phyloP scores from a whole-genome alignment of 2,888 invertebrate genomes.

The Sinhomidia bicolor region DNA sequence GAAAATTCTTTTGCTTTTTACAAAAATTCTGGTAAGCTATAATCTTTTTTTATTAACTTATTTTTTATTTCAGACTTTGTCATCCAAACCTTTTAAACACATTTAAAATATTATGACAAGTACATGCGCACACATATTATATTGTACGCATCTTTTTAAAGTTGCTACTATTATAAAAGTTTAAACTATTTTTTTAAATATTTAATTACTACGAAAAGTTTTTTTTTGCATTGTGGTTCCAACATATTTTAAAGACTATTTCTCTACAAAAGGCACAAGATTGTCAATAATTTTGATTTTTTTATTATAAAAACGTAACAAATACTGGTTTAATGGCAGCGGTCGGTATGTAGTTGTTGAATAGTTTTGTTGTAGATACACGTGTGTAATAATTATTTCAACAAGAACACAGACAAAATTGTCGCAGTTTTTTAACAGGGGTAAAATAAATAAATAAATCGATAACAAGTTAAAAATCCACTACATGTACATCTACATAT shows the following conservation, averaged over 20 bases:
- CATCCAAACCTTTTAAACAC: constrained; percentile 18
- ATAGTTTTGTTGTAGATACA: background rate
- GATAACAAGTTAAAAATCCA: background rate
- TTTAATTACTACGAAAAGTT: too few species aligned
- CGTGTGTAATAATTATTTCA: background rate
- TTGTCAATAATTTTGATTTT: background rate
- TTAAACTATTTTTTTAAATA: too few species aligned
- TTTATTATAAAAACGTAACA: constrained; percentile 20
- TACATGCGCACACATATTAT: background rate
- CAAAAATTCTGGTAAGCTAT: background rate
- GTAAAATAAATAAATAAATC: background rate
- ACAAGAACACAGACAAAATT: background rate
- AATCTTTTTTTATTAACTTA: background rate
- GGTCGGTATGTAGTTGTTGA: constrained; percentile 37
- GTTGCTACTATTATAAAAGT: too few species aligned
- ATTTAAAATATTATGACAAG: background rate
- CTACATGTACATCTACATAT: background rate
- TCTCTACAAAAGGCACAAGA: background rate
- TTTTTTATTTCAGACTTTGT: constrained; percentile 35
- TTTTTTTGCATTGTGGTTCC: too few species aligned
- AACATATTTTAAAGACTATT: background rate
- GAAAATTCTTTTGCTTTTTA: background rate
- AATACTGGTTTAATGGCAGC: constrained; percentile 74
- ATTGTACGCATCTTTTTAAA: too few species aligned
- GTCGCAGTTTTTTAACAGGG: background rate